phyloP scores from a whole-genome alignment of 2,113 vertebrate genomes.

The Percina caprodes region DNA sequence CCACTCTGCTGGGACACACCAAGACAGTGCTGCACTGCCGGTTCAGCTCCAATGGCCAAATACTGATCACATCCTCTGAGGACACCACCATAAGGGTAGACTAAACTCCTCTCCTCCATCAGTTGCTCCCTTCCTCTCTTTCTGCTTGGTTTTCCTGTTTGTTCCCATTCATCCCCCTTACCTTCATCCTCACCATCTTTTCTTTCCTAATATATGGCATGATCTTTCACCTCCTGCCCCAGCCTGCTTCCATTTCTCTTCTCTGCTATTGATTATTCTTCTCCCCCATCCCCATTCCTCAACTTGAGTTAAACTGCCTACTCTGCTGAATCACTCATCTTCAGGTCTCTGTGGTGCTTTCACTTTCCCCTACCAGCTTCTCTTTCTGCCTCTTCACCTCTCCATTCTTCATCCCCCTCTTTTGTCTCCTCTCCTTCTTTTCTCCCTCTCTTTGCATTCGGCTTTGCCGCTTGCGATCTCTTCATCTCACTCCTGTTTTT shows the following conservation, averaged over 20 bases:
- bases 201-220: slow-evolving; percentile 22
- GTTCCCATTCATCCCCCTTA: slow-evolving; percentile 37
- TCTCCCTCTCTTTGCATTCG: background rate
- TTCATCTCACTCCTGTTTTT: slow-evolving; percentile 54
- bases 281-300: slow-evolving; percentile 46
- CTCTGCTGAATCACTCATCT: slow-evolving; percentile 52
- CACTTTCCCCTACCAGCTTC: slow-evolving; percentile 21
- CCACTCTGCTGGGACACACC: slow-evolving; percentile 82
- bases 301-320: slow-evolving; percentile 62
- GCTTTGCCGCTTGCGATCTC: slow-evolving; percentile 25
- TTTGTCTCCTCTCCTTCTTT: slow-evolving; percentile 25
- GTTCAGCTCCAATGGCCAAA: slow-evolving; percentile 87
- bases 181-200: slow-evolving; percentile 6
- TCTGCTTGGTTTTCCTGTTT: background rate
- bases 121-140: background rate
- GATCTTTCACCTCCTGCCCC: slow-evolving; percentile 36
- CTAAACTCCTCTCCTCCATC: background rate
- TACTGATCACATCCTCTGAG: slow-evolving; percentile 91
- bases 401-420: slow-evolving; percentile 33
- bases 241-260: slow-evolving; percentile 45
- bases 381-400: slow-evolving; percentile 7
- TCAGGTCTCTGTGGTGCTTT: slow-evolving; percentile 22
- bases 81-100: slow-evolving; percentile 90
- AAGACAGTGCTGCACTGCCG: slow-evolving; percentile 88
- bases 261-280: slow-evolving; percentile 49